Evolutionary conservation across 2,888 invertebrate species (phyloP).

Genomic region (Didymodactylos carnosus): DNA sequence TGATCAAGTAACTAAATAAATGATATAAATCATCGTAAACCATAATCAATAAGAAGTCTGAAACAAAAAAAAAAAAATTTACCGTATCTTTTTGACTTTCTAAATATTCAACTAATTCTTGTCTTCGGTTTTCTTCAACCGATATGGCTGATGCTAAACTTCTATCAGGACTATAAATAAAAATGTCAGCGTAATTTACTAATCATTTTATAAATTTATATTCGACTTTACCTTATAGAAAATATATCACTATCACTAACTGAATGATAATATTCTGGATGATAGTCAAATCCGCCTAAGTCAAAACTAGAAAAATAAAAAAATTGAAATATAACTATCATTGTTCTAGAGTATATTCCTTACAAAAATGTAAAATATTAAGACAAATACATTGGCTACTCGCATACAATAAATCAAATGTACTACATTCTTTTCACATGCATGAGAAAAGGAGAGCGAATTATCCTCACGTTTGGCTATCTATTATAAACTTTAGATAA

Average conservation of each 20-base stretch:
- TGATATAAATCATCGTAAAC: too few relatives aligned
- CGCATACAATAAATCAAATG: too few relatives aligned
- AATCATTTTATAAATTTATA: neutral
- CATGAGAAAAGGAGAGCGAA: too few relatives aligned
- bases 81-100: neutral
- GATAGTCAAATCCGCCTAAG: neutral
- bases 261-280: neutral
- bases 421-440: too few relatives aligned
- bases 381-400: too few relatives aligned
- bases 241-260: neutral
- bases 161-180: neutral
- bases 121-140: neutral
- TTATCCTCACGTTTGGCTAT: too few relatives aligned
- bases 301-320: neutral
- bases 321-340: too few relatives aligned
- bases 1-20: neutral
- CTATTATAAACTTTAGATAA: too few relatives aligned
- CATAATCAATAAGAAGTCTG: too few relatives aligned
- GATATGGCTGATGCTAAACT: neutral
- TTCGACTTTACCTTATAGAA: neutral
- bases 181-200: neutral
- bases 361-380: too few relatives aligned
- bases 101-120: neutral
- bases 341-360: too few relatives aligned
- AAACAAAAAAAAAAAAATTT: neutral